These are phyloP conservation scores for Collichthys lucidus DNA, from an alignment of 2,113 vertebrate genomes.

Conservation along the genomic window DNA sequence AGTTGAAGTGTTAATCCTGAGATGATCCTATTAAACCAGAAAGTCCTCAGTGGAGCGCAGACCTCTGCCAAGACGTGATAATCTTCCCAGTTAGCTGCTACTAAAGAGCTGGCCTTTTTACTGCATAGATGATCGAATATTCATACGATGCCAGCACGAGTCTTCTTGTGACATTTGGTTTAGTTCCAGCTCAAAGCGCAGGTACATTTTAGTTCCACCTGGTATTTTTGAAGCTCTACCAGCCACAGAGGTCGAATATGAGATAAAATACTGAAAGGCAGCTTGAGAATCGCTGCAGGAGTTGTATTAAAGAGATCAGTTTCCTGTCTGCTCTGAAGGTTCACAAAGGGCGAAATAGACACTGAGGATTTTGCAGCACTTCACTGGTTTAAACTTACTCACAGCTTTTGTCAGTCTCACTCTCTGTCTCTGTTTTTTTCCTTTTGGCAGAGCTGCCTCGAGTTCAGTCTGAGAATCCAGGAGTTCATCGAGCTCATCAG, in stretches of 20 bases:
- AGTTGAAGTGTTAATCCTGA: conserved; percentile 22
- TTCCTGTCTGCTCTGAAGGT: not conserved
- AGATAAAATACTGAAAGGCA: not conserved
- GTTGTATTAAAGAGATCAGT: conserved; percentile 2
- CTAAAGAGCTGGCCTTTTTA: not conserved
- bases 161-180: not conserved
- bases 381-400: not conserved
- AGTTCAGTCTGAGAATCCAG: conserved; percentile 99
- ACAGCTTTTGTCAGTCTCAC: not conserved
- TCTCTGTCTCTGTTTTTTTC: no score
- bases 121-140: not conserved
- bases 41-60: not conserved
- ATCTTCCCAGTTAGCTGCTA: not conserved
- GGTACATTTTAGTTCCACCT: not conserved
- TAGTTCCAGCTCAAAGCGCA: not conserved
- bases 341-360: not conserved
- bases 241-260: not conserved
- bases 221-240: not conserved
- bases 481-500: conserved; percentile 99
- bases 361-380: not conserved
- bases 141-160: not conserved
- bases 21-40: conserved; percentile 26
- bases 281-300: conserved; percentile 2
- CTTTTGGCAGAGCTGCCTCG: conserved; percentile 93
- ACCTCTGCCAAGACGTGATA: not conserved